A percentile compares a stretch with the other conserved stretches of the same genome.
phyloP scores from a whole-genome alignment of 2,113 vertebrate species.

The Haemorhous mexicanus region DNA sequence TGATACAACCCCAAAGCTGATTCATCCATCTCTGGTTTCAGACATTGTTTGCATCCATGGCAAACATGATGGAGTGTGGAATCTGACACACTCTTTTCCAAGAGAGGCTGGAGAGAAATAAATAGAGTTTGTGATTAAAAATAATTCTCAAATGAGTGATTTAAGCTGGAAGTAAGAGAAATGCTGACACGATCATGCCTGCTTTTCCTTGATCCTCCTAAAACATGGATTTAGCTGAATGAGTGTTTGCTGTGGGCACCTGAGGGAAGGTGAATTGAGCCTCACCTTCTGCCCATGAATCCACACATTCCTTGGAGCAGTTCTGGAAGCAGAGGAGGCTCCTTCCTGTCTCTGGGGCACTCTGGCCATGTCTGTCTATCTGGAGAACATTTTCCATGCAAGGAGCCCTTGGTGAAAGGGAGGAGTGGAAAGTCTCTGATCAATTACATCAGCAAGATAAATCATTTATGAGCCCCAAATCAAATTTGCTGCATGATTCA shows the following conservation, averaged over 20 bases:
- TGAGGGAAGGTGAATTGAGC: not conserved
- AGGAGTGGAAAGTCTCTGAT: not conserved
- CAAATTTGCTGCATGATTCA: slow-evolving; percentile 24
- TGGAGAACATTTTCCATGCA: not conserved
- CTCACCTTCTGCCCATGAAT: not conserved
- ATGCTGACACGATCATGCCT: fast-evolving
- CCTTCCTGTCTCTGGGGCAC: not conserved
- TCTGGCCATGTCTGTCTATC: not conserved
- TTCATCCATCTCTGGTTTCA: not conserved
- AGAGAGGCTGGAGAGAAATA: not conserved
- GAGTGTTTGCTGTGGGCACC: not conserved
- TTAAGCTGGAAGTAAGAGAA: not conserved
- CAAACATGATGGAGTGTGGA: not conserved
- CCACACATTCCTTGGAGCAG: not conserved
- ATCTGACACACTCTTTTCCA: not conserved
- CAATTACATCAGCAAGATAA: not conserved
- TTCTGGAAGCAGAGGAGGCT: not conserved
- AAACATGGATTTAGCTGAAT: not conserved
- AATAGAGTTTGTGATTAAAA: not conserved
- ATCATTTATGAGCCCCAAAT: slow-evolving; percentile 20
- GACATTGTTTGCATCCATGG: not conserved
- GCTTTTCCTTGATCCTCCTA: not conserved
- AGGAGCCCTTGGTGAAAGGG: not conserved
- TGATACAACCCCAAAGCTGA: not conserved
- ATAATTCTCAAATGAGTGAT: not conserved